Evolutionary conservation across 2,888 invertebrate species (phyloP), one percentile per base, ranked within the genome.

Genomic region (Brenthis hecate): DNA sequence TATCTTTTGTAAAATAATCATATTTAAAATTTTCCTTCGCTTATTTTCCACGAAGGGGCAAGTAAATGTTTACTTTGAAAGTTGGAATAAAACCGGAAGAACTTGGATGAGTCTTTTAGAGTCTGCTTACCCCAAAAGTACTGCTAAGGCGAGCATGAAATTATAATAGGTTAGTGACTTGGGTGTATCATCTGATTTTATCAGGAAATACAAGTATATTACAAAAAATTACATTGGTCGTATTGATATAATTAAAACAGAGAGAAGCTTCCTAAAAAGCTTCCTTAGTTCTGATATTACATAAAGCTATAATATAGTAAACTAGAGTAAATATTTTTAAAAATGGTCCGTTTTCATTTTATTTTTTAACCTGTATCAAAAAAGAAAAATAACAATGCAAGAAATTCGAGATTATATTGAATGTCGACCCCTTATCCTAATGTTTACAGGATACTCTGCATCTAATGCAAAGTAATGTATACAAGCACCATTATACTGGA

Each of bases 1-100:
- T 23, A 43, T 64, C 36, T 70, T 66, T 60, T 66, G 28, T 70
- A 70, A 66, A 66, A 64, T 60, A 55, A 51, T 66, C 16, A 16
- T 64, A 63, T 64, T 70, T 60, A 66, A 69, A 66, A 67, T 61
- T 54, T 66, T 13, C 36, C 32, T 47, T 66, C 50, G 28, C 50
- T 64, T 55, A 63, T 61, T 56, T 66, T 43, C 32, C 48, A 3
- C 54, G 57, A 54, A 63, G 47, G 32, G 58, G 62, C 32, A 54
- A 32, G 56, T 19, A 63, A 63, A 56, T 65, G 60, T 65, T 65
- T 69, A 65, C 51, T 51, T 56, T 65, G 36, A 48, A 54, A 65
- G 65, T 65, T 66, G 60, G 43, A 66, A 61, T 66, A 55, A 61
- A 56, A 66, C 60, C 16, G 55, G 60, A 61, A 61, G 16, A 53